phyloP scores from a whole-genome alignment of 1,140 invertebrate genomes.

The Philotrypesis tridentata region DNA sequence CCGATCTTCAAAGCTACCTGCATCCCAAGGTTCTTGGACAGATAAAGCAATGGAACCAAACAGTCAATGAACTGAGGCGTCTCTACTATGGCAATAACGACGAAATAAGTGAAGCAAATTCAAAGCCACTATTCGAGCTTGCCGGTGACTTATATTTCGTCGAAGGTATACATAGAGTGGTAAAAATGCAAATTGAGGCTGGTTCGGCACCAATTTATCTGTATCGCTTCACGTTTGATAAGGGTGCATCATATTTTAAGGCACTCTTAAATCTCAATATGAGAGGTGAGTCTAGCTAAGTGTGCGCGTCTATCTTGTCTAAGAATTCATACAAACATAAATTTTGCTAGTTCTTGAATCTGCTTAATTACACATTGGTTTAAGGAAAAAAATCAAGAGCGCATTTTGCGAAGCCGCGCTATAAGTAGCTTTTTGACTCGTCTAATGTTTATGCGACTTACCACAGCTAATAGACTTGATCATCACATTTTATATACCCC shows the following conservation, averaged over 20 bases:
- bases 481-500: too few species aligned
- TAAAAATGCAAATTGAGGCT: slow-evolving; percentile 63
- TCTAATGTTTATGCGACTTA: too few species aligned
- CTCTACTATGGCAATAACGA: slow-evolving; percentile 65
- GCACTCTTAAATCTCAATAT: background rate
- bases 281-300: background rate
- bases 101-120: slow-evolving; percentile 54
- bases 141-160: slow-evolving; percentile 70
- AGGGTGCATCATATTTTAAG: background rate
- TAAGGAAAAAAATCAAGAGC: too few species aligned
- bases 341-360: too few species aligned
- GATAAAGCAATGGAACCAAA: slow-evolving; percentile 44
- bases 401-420: too few species aligned
- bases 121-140: slow-evolving; percentile 65
- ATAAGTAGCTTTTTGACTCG: too few species aligned
- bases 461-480: too few species aligned
- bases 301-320: too few species aligned
- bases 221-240: slow-evolving; percentile 72
- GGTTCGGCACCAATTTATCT: slow-evolving; percentile 66
- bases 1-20: slow-evolving; percentile 36
- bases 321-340: too few species aligned
- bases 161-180: slow-evolving; percentile 65
- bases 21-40: slow-evolving; percentile 18
- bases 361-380: too few species aligned
- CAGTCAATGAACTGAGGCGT: slow-evolving; percentile 48